Evolutionary conservation across 64 coral and sea anemone species (phyloP).

Genomic region (Montipora capricornis): DNA sequence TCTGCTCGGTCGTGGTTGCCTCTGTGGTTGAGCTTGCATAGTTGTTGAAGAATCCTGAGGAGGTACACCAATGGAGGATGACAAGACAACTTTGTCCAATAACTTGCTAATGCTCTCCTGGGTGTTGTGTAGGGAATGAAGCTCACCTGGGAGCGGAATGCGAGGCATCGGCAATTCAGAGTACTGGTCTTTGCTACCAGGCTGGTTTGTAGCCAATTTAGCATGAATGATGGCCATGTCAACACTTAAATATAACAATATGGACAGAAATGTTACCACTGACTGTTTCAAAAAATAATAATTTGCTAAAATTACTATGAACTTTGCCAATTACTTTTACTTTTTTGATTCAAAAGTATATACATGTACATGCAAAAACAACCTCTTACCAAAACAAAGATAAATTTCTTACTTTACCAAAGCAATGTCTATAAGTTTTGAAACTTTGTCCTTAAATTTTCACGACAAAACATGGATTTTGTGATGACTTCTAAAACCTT

Average conservation of each 20-base stretch:
- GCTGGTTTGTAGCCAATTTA: conserved; percentile 72
- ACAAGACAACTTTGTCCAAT: conserved; percentile 70
- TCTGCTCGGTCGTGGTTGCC: conserved; percentile 71
- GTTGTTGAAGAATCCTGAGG: conserved; percentile 55
- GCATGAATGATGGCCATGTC: conserved; percentile 95
- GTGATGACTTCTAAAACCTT: no score
- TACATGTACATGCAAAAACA: no score
- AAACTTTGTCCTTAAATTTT: no score
- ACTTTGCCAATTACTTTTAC: neutral
- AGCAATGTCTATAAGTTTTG: no score
- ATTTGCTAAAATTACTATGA: no score
- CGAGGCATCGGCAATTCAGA: conserved; percentile 64
- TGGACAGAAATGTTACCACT: neutral
- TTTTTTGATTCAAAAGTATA: neutral
- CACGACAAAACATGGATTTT: no score
- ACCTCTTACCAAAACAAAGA: no score
- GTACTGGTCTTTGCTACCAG: conserved; percentile 49
- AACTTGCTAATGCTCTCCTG: conserved; percentile 79
- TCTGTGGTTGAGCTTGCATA: conserved; percentile 75
- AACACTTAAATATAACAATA: conserved; percentile 46
- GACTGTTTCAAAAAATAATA: no score
- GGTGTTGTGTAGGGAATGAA: conserved; percentile 14
- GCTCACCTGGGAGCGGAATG: conserved; percentile 75
- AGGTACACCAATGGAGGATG: conserved; percentile 1
- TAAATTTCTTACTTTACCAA: no score